Evolutionary conservation across 2,888 invertebrate species (phyloP).

Genomic region (Teleogryllus oceanicus): DNA sequence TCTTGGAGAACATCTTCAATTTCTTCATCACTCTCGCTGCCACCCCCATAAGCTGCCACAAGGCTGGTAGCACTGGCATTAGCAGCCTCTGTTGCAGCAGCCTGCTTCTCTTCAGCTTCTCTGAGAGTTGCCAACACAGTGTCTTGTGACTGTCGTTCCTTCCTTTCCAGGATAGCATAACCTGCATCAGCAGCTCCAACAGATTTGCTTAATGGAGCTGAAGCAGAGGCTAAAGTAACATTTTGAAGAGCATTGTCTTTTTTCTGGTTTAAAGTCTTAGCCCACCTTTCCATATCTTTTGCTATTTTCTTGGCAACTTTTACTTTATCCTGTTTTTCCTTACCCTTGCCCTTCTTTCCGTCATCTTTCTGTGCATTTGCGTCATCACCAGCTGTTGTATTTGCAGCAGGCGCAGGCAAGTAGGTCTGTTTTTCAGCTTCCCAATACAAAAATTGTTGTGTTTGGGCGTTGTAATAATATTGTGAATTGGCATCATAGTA

Average conservation of each 20-base stretch:
- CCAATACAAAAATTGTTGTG: slow-evolving; percentile 93
- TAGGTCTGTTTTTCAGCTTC: slow-evolving; percentile 70
- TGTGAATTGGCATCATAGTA: slow-evolving; percentile 95
- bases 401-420: slow-evolving; percentile 50
- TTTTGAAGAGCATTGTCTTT: slow-evolving; percentile 63
- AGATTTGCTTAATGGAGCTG: slow-evolving; percentile 49
- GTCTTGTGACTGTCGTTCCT: slow-evolving; percentile 45
- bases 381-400: slow-evolving; percentile 42
- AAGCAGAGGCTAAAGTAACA: slow-evolving; percentile 44
- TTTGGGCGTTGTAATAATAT: slow-evolving; percentile 92
- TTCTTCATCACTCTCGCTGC: slow-evolving; percentile 66
- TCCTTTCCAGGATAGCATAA: slow-evolving; percentile 85
- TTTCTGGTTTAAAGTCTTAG: slow-evolving; percentile 93
- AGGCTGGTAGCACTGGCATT: slow-evolving; percentile 49
- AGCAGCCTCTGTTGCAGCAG: background rate
- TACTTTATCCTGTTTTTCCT: slow-evolving; percentile 82
- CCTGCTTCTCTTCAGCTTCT: slow-evolving; percentile 33
- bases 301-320: slow-evolving; percentile 97
- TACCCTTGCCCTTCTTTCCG: slow-evolving; percentile 67
- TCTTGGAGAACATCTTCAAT: slow-evolving; percentile 61
- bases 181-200: slow-evolving; percentile 88
- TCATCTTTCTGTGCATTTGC: slow-evolving; percentile 51
- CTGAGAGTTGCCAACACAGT: background rate
- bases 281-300: slow-evolving; percentile 94
- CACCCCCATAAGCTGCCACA: slow-evolving; percentile 76